Evolutionary conservation across 2,113 vertebrate genomes (phyloP), one percentile per base, ranked within the genome.

Genomic region (Ciconia stormi): DNA sequence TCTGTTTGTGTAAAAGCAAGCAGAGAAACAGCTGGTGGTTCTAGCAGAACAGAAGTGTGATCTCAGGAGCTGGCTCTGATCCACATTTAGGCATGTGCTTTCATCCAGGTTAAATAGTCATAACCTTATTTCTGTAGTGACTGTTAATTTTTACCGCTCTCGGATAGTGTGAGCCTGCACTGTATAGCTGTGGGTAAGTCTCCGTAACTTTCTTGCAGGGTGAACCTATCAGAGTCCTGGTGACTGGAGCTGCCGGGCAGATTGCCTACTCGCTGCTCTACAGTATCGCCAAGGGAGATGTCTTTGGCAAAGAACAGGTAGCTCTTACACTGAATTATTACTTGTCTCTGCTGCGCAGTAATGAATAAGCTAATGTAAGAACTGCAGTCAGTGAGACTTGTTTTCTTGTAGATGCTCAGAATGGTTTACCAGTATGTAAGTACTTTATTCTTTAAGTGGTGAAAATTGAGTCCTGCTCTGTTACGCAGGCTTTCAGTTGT

Each of bases 271-370:
- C 99, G 6, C 97, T 99, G 89, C 97, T 99, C 74, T 99, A 99
- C 97, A 98, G 99, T 96, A 99, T 99, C 77, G 99, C 99, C 95
- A 99, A 99, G 95, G 99, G 99, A 50, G 99, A 99, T 99, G 99
- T 99, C 94, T 99, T 99, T 10, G 99, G 99, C 92, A 99, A 99
- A 98, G 99, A 99, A 82, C 99, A 99, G 99, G 99, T 99, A 98
- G 90, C n/a, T 11, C 23, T 86, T 27, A 17, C 29, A 0, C n/a
- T 10, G 34, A 65, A 38, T 11, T 53, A 10, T 34, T 14, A 9
- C 55, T 42, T 62, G 46, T 47, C 30, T n/a, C 40, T 81, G 23
- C 59, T 91, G 32, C 7, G 0, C 46, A 29, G 38, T 25, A 58
- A 16, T 13, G 9, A 27, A 13, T 47, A 52, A 84, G 44, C 26